Conservation (phyloP, 2,888 invertebrate species). For the Ophion slaviceki region DNA sequence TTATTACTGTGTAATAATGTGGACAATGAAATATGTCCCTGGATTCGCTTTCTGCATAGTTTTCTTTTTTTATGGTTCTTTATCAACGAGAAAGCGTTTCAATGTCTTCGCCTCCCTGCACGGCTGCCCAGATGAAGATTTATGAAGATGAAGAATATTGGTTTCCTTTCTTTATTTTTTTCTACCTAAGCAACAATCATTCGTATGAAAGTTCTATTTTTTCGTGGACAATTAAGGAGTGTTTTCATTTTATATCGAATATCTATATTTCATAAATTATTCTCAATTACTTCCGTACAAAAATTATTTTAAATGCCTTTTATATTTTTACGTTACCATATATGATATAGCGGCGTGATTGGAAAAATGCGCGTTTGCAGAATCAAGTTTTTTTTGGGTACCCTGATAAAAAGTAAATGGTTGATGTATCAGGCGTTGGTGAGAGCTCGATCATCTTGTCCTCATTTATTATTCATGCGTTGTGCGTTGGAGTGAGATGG, state of each 20-base stretch:
- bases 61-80: background rate
- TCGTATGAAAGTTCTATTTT: too few relatives aligned
- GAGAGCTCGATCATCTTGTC: conserved; percentile 42
- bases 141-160: too few relatives aligned
- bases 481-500: conserved; percentile 26
- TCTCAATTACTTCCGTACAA: too few relatives aligned
- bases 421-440: conserved; percentile 16
- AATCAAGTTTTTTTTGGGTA: background rate
- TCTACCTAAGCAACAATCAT: too few relatives aligned
- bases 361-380: background rate
- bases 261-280: too few relatives aligned
- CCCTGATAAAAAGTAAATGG: conserved; percentile 27
- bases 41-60: background rate
- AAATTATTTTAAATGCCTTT: too few relatives aligned
- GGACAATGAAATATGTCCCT: background rate
- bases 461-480: conserved; percentile 55
- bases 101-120: conserved; percentile 1
- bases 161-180: too few relatives aligned
- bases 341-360: too few relatives aligned
- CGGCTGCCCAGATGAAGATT: too few relatives aligned
- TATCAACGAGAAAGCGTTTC: background rate
- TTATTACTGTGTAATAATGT: background rate
- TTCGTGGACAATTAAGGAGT: too few relatives aligned
- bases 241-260: too few relatives aligned
- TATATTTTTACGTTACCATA: too few relatives aligned